A percentile compares a stretch with the other conserved stretches of the same genome.
phyloP scores from a whole-genome alignment of 1,140 invertebrate species.

The Venustaconcha ellipsiformis region DNA sequence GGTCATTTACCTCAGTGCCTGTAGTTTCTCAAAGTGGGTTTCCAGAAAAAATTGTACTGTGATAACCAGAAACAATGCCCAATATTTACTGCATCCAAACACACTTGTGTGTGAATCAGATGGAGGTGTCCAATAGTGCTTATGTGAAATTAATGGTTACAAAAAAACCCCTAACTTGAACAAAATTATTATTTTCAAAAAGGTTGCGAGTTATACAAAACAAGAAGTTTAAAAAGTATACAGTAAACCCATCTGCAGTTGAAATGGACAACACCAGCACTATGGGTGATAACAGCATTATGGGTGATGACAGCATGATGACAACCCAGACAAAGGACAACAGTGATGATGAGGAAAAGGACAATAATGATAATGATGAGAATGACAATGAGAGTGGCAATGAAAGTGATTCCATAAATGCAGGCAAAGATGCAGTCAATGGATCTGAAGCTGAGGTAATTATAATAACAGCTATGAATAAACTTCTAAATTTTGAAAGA shows the following conservation, averaged over 20 bases:
- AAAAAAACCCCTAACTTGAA: background rate
- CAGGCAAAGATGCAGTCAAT: conserved; percentile 35
- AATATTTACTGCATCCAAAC: no score
- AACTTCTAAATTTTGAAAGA: background rate
- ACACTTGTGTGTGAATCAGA: no score
- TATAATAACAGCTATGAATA: background rate
- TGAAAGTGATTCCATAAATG: conserved; percentile 75
- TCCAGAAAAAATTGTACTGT: no score
- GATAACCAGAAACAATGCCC: no score
- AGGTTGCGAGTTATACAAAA: conserved; percentile 81
- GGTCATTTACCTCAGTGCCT: no score
- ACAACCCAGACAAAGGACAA: conserved; percentile 37
- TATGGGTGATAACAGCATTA: background rate
- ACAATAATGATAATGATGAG: conserved; percentile 66
- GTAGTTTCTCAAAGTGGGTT: no score
- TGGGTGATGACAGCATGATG: conserved; percentile 42
- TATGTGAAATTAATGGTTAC: no score
- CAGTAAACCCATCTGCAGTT: conserved; percentile 17
- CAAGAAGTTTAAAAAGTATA: conserved; percentile 72
- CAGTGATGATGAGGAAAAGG: conserved; percentile 39
- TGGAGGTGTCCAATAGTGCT: no score
- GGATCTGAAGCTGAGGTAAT: conserved; percentile 46
- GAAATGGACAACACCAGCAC: conserved; percentile 10
- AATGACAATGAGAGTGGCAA: conserved; percentile 78
- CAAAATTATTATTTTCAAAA: conserved; percentile 26